These are phyloP conservation scores for Leptinotarsa peninsularis DNA, from an alignment of 2,888 invertebrate species.

Conservation along the genomic window DNA sequence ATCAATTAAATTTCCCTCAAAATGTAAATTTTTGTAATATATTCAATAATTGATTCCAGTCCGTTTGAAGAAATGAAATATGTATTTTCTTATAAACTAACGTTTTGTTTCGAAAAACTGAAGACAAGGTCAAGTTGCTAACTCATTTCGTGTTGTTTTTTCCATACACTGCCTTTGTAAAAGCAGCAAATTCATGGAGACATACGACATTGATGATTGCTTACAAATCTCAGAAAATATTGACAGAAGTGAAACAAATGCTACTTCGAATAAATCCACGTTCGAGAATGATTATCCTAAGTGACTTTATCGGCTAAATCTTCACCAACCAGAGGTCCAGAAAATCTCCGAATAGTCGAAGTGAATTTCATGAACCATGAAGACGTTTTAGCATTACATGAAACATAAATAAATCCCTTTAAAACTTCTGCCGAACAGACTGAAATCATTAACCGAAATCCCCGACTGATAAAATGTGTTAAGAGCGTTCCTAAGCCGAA, in stretches of 20 bases:
- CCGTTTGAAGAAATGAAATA: no score
- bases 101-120: no score
- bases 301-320: neutral
- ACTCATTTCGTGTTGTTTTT: no score
- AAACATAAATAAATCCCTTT: conserved; percentile 36
- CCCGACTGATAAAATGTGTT: conserved; percentile 44
- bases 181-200: no score
- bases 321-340: neutral
- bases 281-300: neutral
- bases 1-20: no score
- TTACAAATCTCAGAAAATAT: neutral
- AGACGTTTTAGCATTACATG: conserved; percentile 36
- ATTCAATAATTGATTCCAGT: no score
- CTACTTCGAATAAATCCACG: neutral
- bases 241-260: neutral
- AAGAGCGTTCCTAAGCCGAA: conserved; percentile 41
- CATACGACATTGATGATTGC: no score
- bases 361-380: conserved; percentile 39
- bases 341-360: conserved; percentile 33
- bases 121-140: no score
- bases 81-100: no score
- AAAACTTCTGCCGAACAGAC: conserved; percentile 34
- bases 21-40: no score
- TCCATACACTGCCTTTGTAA: no score
- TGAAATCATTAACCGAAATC: conserved; percentile 39